These are phyloP conservation scores for Netelia fuscicornis DNA, from an alignment of 2,888 invertebrate genomes.

Conservation along the genomic window DNA sequence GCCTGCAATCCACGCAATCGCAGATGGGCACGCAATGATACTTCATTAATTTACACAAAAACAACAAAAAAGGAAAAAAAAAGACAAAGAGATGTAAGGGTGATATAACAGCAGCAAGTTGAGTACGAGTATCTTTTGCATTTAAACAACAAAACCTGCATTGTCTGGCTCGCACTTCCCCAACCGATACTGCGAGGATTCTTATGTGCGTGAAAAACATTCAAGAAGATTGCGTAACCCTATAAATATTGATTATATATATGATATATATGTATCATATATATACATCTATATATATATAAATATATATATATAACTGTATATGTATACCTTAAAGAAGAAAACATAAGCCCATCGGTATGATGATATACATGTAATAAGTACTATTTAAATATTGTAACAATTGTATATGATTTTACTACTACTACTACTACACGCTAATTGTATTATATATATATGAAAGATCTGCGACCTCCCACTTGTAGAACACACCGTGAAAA, in stretches of 20 bases:
- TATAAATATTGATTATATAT: slow-evolving; percentile 83
- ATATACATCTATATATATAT: slow-evolving; percentile 78
- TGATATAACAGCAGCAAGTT: background rate
- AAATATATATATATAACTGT: slow-evolving; percentile 80
- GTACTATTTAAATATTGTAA: slow-evolving; percentile 85
- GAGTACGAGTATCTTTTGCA: background rate
- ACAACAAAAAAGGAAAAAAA: background rate
- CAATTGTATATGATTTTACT: slow-evolving; percentile 85
- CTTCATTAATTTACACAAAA: slow-evolving; percentile 3
- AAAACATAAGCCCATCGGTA: slow-evolving; percentile 80
- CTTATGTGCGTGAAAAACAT: slow-evolving; percentile 50
- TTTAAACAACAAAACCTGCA: slow-evolving; percentile 31
- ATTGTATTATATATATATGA: slow-evolving; percentile 85
- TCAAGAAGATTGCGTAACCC: slow-evolving; percentile 78
- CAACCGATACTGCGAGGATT: slow-evolving; percentile 59
- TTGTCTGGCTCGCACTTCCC: slow-evolving; percentile 25
- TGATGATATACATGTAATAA: slow-evolving; percentile 83
- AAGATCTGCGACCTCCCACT: slow-evolving; percentile 82
- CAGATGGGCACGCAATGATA: background rate
- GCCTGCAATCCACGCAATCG: background rate
- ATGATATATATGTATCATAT: slow-evolving; percentile 73
- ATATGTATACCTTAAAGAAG: slow-evolving; percentile 72
- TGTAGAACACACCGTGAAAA: slow-evolving; percentile 80
- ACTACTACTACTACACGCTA: slow-evolving; percentile 84
- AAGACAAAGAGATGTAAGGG: background rate